Evolutionary conservation across 2,797 vertebrate genomes (phyloP).

Genomic region (Sciurus vulgaris): DNA sequence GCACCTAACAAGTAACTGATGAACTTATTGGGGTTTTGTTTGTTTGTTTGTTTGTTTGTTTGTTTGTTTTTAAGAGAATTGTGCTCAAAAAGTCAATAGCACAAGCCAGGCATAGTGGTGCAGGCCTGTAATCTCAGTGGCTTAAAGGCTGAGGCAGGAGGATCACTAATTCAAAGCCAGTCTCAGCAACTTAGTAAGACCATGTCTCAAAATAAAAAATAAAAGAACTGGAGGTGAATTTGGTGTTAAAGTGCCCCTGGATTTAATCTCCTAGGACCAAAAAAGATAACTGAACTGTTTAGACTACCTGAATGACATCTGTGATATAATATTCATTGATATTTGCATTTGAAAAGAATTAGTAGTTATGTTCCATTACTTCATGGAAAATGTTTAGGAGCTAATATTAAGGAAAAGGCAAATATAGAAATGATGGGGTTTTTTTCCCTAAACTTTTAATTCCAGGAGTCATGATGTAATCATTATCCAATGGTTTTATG

Average conservation of each 20-base stretch:
- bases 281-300: background rate
- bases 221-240: too few relatives aligned
- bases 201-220: background rate
- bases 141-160: too few relatives aligned
- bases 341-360: background rate
- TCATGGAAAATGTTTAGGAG: background rate
- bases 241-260: too few relatives aligned
- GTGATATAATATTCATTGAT: background rate
- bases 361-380: background rate
- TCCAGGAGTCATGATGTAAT: background rate
- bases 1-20: background rate
- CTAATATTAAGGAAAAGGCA: background rate
- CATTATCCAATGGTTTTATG: background rate
- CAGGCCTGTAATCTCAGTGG: too few relatives aligned
- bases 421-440: background rate
- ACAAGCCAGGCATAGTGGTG: background rate
- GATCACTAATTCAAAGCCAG: too few relatives aligned
- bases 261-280: too few relatives aligned
- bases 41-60: too few relatives aligned
- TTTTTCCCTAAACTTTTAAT: background rate
- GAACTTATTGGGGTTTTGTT: background rate
- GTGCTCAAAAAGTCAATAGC: background rate
- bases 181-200: too few relatives aligned
- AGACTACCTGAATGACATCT: background rate
- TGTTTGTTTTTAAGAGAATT: background rate